Evolutionary conservation across 92 coral and sea anemone genomes (phyloP), one percentile per base, ranked within the genome.

Genomic region (Palythoa grandiflora): DNA sequence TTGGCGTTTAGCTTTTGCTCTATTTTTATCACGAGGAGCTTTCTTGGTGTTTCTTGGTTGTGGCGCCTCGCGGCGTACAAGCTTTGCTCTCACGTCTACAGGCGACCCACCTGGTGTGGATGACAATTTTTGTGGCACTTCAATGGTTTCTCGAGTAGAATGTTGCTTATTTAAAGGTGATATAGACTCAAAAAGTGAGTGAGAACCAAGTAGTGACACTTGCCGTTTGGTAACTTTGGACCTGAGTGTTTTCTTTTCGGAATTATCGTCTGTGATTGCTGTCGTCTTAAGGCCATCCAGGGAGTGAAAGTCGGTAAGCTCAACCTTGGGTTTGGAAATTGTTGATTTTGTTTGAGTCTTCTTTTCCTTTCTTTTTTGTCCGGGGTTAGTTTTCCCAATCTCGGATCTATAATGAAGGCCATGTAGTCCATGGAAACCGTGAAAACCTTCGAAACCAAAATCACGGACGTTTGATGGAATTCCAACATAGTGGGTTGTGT

Each of bases 391-490:
- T 47, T 91, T 93, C 73, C 85, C 94, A 35, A 95, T 95, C 17
- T 91, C 84, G 14, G 98, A 95, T 83, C 98, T 80, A 70, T 95
- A 94, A 66, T 92, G 90, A 73, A 87, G 70, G n/a, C 89, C 90
- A 87, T 87, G 84, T 3, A 77, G 63, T 36, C 88, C 93, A 71
- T 86, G 90, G n/a, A 71, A 51, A 3, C 88, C 90, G 71, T 85
- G 91, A 59, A 89, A 7, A 35, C 71, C 88, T 17, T 79, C 84
- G 48, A 85, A 85, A 1, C 87, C 88, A 2, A 83, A 72, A 19
- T 89, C 94, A 48, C 90, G 94, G 0, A 97, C 94, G 86, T 95
- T 92, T 36, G 90, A 91, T 47, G 99, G 99, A 61, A 97, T 87
- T 52, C 99, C 99, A 48, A 97, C 86, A 78, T 91, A 97, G 79